Evolutionary conservation across 2,113 vertebrate species (phyloP).

Genomic region (Ptilonorhynchus violaceus): DNA sequence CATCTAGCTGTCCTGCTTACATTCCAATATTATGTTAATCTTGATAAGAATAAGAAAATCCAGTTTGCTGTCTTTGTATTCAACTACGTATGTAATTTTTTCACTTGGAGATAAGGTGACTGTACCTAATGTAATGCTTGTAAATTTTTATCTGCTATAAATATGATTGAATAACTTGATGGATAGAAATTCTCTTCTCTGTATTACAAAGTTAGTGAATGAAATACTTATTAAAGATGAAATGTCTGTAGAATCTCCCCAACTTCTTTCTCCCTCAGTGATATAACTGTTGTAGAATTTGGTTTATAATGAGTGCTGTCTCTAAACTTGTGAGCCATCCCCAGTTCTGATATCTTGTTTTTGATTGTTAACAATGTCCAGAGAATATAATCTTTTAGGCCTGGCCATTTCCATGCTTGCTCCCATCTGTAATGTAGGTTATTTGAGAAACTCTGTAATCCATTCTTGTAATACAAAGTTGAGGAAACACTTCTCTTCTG

Average conservation of each 20-base stretch:
- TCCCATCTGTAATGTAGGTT: not conserved
- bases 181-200: not conserved
- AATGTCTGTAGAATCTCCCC: not conserved
- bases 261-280: not conserved
- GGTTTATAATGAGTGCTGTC: not conserved
- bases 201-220: not conserved
- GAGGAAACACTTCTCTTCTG: not conserved
- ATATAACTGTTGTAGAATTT: not conserved
- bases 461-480: not conserved
- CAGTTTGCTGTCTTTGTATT: slow-evolving; percentile 31
- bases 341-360: not conserved
- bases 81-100: slow-evolving; percentile 18
- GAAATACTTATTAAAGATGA: not conserved
- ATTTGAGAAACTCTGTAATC: not conserved
- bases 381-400: not conserved
- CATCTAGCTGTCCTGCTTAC: not conserved
- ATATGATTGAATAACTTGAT: slow-evolving; percentile 14
- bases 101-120: slow-evolving; percentile 16
- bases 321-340: not conserved
- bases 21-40: slow-evolving; percentile 21
- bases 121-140: slow-evolving; percentile 5
- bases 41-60: slow-evolving; percentile 21
- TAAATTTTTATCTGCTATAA: slow-evolving; percentile 35
- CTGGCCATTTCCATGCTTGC: not conserved
- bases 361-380: not conserved